Base-by-base conservation (phyloP, 53 echinoderm and acorn worm genomes). In the Stichopus horrens region DNA sequence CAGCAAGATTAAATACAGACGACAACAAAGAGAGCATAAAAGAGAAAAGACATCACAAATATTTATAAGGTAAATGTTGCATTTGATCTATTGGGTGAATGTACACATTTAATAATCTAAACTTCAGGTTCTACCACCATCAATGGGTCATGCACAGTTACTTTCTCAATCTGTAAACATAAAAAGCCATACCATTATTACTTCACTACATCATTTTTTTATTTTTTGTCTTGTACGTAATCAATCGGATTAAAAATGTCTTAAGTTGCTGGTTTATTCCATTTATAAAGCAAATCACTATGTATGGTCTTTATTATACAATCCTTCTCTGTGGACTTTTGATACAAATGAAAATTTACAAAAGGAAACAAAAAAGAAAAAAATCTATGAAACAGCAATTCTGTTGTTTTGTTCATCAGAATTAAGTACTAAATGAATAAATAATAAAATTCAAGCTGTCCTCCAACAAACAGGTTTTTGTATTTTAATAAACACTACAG, bases 341-440 rank as follows among this genome's bases (percentile, higher is more conserved):
- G 54, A n/a, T 79, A 55, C 55, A 11, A 55, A 79, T 55, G 55
- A 54, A 79, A 51, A 52, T 21, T 7, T 9, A 55, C 5, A 7
- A 54, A 14, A 54, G 37, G 10, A 54, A 79, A 55, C 6, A 76
- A 76, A 76, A 7, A 78, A 11, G 54, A 7, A 54, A 78, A 55
- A 55, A 23, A 79, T 4, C 22, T 55, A 55, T 55, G 21, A 55
- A 55, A 10, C 16, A 55, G 79, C 19, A 55, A 81, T 81, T 81
- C 21, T 81, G 81, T 81, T 81, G 81, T 58, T 81, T 81, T 54
- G 56, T 81, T 56, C 81, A 81, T 71, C 81, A 81, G 81, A 81
- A 81, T 81, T 81, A 81, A 81, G 81, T 81, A 81, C 81, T 81
- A 81, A 55, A 57, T 81, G 81, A 81, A 81, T 81, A 53, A 56